These are phyloP conservation scores for Hyperopisus bebe DNA, from an alignment of 2,113 vertebrate genomes.

Conservation along the genomic window DNA sequence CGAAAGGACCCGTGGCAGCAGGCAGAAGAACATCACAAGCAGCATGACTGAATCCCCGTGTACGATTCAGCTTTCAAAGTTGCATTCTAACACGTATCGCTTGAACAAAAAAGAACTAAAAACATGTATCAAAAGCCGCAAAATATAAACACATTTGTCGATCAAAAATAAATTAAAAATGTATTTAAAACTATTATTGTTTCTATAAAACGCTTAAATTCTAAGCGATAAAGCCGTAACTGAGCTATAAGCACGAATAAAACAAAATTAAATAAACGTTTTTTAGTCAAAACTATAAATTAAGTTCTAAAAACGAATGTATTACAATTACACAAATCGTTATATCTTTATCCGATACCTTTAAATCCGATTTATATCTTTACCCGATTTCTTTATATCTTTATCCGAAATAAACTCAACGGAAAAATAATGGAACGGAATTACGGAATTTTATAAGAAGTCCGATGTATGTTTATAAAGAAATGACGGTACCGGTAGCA, in stretches of 20 bases:
- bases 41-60: slow-evolving; percentile 45
- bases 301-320: neutral
- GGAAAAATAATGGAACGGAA: too few relatives aligned
- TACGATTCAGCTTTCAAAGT: neutral
- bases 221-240: neutral
- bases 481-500: slow-evolving; percentile 21
- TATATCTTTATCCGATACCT: neutral
- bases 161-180: slow-evolving; percentile 6
- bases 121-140: neutral
- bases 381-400: neutral
- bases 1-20: slow-evolving; percentile 19
- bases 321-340: neutral
- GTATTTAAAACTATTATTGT: neutral
- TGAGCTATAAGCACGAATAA: neutral
- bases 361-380: neutral
- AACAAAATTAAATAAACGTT: neutral
- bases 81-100: slow-evolving; percentile 8
- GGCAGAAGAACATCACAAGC: slow-evolving; percentile 39
- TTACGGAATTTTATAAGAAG: neutral
- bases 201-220: neutral
- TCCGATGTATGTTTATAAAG: neutral
- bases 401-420: neutral
- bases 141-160: neutral
- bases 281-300: neutral
- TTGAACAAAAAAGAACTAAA: slow-evolving; percentile 29